A percentile compares a stretch with the other conserved stretches of the same genome.
Evolutionary conservation across 2,888 invertebrate genomes (phyloP).

Genomic region (Sarcophaga carnaria): DNA sequence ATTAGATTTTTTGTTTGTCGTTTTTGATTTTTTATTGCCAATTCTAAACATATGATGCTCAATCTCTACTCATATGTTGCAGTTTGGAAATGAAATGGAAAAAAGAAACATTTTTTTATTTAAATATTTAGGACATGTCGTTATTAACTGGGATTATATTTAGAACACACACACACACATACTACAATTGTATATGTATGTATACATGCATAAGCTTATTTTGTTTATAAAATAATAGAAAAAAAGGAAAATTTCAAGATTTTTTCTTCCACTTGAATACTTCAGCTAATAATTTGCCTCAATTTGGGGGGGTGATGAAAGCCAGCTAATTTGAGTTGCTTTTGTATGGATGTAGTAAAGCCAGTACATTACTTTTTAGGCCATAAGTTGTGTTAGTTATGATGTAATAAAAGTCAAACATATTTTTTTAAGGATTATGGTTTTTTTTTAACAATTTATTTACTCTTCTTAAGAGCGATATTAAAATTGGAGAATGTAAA

Average conservation of each 20-base stretch:
- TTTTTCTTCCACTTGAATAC: slow-evolving; percentile 12
- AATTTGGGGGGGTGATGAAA: not conserved
- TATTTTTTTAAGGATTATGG: no score
- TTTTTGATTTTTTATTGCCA: slow-evolving; percentile 40
- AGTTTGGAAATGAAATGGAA: not conserved
- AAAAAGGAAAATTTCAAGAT: slow-evolving; percentile 6
- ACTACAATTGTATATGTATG: not conserved
- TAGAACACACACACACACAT: not conserved
- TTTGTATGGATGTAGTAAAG: no score
- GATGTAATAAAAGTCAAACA: no score
- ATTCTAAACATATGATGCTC: slow-evolving; percentile 62
- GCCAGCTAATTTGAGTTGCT: not conserved
- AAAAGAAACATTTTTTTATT: not conserved
- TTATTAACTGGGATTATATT: slow-evolving; percentile 41
- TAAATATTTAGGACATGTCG: slow-evolving; percentile 40
- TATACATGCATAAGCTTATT: slow-evolving; percentile 33
- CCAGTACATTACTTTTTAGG: no score
- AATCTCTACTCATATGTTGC: not conserved
- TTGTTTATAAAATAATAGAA: slow-evolving; percentile 9
- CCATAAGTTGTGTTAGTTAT: no score
- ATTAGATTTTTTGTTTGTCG: slow-evolving; percentile 56
- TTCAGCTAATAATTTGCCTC: not conserved
- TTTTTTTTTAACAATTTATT: no score
- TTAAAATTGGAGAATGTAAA: no score
- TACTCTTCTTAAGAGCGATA: no score